Conservation (phyloP, 2,888 invertebrate genomes). For the Amiota minor region DNA sequence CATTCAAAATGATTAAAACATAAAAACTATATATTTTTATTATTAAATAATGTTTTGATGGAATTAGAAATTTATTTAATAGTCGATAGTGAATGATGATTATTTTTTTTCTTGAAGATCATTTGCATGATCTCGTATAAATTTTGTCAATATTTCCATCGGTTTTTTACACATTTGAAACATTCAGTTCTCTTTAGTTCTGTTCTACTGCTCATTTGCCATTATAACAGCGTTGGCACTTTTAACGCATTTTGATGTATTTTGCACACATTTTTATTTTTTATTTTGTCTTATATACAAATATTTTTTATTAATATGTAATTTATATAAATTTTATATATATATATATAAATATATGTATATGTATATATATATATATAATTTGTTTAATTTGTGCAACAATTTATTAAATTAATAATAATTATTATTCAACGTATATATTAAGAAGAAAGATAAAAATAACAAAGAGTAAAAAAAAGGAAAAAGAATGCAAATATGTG, state of each 20-base stretch:
- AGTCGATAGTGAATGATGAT: no score
- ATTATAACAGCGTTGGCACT: neutral
- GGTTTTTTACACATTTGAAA: no score
- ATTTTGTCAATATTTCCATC: no score
- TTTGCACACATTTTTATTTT: neutral
- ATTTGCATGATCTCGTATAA: no score
- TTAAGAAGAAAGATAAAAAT: slow-evolving; percentile 8
- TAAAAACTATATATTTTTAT: no score
- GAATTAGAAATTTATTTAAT: no score
- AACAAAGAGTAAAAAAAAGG: neutral
- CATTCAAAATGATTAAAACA: no score
- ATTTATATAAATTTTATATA: neutral
- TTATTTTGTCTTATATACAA: neutral
- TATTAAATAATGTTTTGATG: no score
- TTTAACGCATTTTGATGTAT: neutral
- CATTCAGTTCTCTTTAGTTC: no score
- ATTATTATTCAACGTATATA: slow-evolving; percentile 17
- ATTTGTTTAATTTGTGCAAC: slow-evolving; percentile 27
- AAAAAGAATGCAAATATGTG: neutral
- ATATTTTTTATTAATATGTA: slow-evolving; percentile 33
- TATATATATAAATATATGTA: neutral
- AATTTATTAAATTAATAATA: slow-evolving; percentile 21
- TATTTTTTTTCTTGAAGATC: no score
- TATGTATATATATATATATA: neutral
- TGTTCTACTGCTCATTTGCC: no score